phyloP scores from a whole-genome alignment of 2,113 vertebrate species.

The Glaucidium brasilianum region DNA sequence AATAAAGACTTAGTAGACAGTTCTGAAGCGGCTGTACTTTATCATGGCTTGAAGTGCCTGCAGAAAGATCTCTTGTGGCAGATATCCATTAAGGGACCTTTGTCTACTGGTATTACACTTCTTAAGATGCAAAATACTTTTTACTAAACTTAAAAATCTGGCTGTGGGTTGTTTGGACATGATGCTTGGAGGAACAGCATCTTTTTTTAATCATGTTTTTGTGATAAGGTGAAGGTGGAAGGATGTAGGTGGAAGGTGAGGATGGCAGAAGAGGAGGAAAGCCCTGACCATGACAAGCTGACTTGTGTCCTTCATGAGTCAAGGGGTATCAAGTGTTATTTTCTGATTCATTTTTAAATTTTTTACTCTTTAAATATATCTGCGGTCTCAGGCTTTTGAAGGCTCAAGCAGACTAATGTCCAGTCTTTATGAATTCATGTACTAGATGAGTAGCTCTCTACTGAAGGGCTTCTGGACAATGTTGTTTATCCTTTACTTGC shows the following conservation, averaged over 20 bases:
- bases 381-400: neutral
- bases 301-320: neutral
- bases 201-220: neutral
- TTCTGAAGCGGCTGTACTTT: neutral
- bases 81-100: neutral
- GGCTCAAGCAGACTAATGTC: neutral
- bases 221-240: neutral
- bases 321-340: neutral
- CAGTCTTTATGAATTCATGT: neutral
- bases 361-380: neutral
- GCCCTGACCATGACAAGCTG: neutral
- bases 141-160: neutral
- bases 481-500: neutral
- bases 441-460: neutral
- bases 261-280: neutral
- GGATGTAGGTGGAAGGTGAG: neutral
- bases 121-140: neutral
- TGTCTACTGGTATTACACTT: neutral
- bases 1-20: neutral
- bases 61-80: neutral
- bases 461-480: neutral
- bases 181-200: neutral
- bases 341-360: fast-evolving
- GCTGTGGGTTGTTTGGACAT: neutral
- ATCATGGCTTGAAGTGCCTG: neutral